These are phyloP conservation scores for Rhadinocentrus ornatus DNA, from an alignment of 2,797 vertebrate species.

Conservation along the genomic window DNA sequence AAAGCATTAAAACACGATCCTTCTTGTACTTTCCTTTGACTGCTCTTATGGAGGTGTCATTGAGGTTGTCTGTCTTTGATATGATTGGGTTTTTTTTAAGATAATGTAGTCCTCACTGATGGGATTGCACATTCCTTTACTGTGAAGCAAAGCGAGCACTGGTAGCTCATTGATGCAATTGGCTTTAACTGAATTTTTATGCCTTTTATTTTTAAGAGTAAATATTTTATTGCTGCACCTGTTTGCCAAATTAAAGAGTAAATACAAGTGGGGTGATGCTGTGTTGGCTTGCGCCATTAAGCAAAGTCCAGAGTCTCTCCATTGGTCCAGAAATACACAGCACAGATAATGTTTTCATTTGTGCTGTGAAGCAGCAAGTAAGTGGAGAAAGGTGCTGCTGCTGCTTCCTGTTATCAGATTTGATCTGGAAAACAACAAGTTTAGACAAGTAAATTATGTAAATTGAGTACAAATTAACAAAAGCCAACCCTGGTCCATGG, in stretches of 20 bases:
- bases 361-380: conserved; percentile 16
- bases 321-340: conserved; percentile 6
- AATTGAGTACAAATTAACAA: not conserved
- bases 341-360: conserved; percentile 2
- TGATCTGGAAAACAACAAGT: conserved; percentile 5
- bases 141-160: conserved; percentile 29
- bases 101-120: not conserved
- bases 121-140: conserved; percentile 17
- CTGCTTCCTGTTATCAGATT: conserved; percentile 20
- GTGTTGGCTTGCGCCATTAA: not conserved
- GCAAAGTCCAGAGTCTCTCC: not conserved
- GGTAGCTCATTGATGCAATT: conserved; percentile 17
- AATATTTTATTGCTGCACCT: not conserved
- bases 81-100: conserved; percentile 5
- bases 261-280: not conserved
- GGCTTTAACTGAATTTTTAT: conserved; percentile 12
- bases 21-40: conserved; percentile 3
- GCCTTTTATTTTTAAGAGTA: not conserved
- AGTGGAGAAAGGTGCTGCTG: not conserved
- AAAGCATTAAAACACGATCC: conserved; percentile 7
- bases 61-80: conserved; percentile 12
- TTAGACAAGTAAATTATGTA: conserved; percentile 4
- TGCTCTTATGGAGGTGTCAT: not conserved
- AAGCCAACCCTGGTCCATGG: not conserved
- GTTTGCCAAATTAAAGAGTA: not conserved